These are phyloP conservation scores for Nyctibius grandis DNA, from an alignment of 2,797 vertebrate species.

Conservation along the genomic window DNA sequence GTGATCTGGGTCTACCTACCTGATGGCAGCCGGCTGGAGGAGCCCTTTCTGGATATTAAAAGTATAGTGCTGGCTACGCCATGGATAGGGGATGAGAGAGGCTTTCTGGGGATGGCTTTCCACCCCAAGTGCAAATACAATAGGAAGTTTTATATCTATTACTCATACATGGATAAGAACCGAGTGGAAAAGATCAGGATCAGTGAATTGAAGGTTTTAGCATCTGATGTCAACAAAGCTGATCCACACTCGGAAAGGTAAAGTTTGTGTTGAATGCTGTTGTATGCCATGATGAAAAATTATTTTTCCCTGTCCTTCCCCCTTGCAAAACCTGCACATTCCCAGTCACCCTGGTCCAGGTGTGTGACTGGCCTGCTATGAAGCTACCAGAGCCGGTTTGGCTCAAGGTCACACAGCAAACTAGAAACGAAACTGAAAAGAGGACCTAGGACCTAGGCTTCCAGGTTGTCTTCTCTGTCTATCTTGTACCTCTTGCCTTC, in stretches of 20 bases:
- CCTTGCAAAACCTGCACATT: not conserved
- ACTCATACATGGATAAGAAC: constrained; percentile 74
- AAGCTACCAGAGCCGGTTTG: not conserved
- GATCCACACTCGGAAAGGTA: constrained; percentile 83
- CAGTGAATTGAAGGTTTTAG: constrained; percentile 82
- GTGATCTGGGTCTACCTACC: constrained; percentile 83
- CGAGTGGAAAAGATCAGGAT: constrained; percentile 80
- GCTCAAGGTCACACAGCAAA: not conserved
- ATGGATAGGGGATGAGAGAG: constrained; percentile 84
- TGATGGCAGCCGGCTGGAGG: constrained; percentile 78
- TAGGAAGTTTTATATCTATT: constrained; percentile 85
- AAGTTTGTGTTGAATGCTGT: not conserved
- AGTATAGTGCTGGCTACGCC: constrained; percentile 78
- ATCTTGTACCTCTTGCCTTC: not conserved
- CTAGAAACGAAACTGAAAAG: not conserved
- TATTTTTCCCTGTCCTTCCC: not conserved
- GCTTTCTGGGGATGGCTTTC: constrained; percentile 86
- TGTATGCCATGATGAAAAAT: not conserved
- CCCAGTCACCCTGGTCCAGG: not conserved
- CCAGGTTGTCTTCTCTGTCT: not conserved
- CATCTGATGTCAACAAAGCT: constrained; percentile 78
- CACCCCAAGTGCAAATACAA: constrained; percentile 80
- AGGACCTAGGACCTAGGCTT: not conserved
- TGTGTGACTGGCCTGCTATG: not conserved
- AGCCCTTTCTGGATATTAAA: constrained; percentile 84